These are phyloP conservation scores for Drymodes brunneopygia DNA, from an alignment of 2,113 vertebrate species.

Conservation along the genomic window DNA sequence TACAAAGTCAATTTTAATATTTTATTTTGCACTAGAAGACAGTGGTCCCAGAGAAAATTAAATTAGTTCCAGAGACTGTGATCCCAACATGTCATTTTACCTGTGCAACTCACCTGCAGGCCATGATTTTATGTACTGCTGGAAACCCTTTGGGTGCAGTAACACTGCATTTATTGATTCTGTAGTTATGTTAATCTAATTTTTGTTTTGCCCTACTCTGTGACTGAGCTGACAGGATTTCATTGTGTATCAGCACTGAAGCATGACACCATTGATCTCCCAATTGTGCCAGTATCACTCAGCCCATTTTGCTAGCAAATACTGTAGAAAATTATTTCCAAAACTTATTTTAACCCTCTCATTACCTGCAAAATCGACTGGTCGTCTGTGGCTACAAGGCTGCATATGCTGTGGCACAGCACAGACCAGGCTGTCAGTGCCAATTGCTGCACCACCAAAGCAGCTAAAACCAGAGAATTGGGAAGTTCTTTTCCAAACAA, in stretches of 20 bases:
- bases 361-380: not conserved
- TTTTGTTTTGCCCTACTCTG: not conserved
- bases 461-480: accelerated
- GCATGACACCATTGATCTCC: not conserved
- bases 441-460: not conserved
- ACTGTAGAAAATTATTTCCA: not conserved
- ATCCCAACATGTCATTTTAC: not conserved
- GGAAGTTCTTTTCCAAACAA: not conserved
- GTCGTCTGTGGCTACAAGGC: not conserved
- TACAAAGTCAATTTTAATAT: not conserved
- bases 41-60: not conserved
- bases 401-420: not conserved
- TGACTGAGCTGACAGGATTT: conserved; percentile 12
- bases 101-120: not conserved
- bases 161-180: not conserved
- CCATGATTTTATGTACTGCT: not conserved
- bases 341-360: not conserved
- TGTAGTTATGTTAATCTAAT: not conserved
- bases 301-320: not conserved
- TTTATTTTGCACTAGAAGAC: not conserved
- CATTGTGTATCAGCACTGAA: not conserved
- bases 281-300: not conserved
- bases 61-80: conserved; percentile 11
- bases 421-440: not conserved
- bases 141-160: not conserved